Base-by-base conservation (phyloP, 2,888 invertebrate species). In the Prenolepis imparis region DNA sequence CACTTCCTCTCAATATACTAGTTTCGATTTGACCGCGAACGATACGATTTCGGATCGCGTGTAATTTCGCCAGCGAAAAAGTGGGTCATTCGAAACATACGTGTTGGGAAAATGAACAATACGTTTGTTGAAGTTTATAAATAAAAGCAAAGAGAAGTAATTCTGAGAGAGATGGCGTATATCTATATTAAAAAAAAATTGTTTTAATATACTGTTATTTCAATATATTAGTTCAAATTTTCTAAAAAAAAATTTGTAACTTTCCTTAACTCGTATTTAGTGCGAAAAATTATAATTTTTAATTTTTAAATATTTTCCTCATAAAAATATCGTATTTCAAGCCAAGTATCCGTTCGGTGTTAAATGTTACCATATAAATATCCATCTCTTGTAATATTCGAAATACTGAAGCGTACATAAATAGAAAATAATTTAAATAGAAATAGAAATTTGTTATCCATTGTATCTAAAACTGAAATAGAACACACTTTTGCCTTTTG, bases 21-120 rank as follows among this genome's bases (percentile, higher is more conserved):
- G 15, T 68, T 68, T 77, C 41, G 39, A 39, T 41, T 41, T 24
- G 18, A 39, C 2, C 15, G 15, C 24, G 15, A 32, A 41, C 44
- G 8, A 70, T 44, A 36, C 44, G 0, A 80, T 70, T 72, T 44
- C 15, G 24, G n/a, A 18, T 59, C 15, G 44, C 48, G n/a, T 36
- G 18, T 80, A 78, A 70, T 78, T 70, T 48, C 36, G 12, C 41
- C 36, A 24, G 8, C 52, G n/a, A 77, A 59, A 59, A 78, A 70
- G 18, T 68, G n/a, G 57, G 68, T 78, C 70, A 44, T 28, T 24
- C 28, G 41, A 55, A 77, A n/a, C 15, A 11, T 48, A 21, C 6
- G 21, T 21, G n/a, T 32, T 41, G 18, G 12, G 12, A 36, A 36
- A 44, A 72, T 44, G 36, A 36, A 61, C 21, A 36, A 78, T 70